Percentiles rank a stretch among this genome's conserved stretches.
phyloP scores from a whole-genome alignment of 2,113 vertebrate genomes.

The Sphyrna mokarran region DNA sequence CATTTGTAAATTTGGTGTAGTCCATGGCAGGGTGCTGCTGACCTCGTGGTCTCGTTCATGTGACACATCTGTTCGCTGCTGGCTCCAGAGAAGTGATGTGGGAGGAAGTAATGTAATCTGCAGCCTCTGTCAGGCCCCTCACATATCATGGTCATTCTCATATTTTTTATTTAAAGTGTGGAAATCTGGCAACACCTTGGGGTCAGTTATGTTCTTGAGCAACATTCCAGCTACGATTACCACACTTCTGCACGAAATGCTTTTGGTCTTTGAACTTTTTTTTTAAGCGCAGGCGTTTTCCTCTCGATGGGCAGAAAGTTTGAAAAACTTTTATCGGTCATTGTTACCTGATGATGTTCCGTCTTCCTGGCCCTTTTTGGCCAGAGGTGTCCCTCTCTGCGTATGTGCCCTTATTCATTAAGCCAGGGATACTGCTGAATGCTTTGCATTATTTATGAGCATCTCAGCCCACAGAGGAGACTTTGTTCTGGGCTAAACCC shows the following conservation, averaged over 20 bases:
- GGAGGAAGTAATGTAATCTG: constrained; percentile 8
- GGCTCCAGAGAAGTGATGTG: background rate
- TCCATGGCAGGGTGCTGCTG: constrained; percentile 8
- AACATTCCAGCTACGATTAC: constrained; percentile 25
- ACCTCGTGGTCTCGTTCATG: constrained; percentile 17
- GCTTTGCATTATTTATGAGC: background rate
- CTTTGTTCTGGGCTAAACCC: background rate
- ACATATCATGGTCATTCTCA: background rate
- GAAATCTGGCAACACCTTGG: constrained; percentile 24
- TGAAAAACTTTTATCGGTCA: background rate
- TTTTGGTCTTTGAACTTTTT: background rate
- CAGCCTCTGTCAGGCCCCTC: constrained; percentile 22
- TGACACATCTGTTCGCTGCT: constrained; percentile 5
- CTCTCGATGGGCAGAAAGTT: background rate
- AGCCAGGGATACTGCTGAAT: background rate
- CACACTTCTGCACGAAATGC: background rate
- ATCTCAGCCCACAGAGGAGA: background rate
- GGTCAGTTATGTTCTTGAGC: constrained; percentile 32
- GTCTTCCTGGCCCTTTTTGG: background rate
- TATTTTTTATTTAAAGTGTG: constrained; percentile 13
- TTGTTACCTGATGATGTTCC: background rate
- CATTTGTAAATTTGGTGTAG: background rate
- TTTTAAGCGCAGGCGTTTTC: background rate
- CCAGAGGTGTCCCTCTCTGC: background rate
- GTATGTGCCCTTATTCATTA: background rate